These are phyloP conservation scores for Clostera curtula DNA, from an alignment of 2,888 invertebrate genomes.

Conservation along the genomic window DNA sequence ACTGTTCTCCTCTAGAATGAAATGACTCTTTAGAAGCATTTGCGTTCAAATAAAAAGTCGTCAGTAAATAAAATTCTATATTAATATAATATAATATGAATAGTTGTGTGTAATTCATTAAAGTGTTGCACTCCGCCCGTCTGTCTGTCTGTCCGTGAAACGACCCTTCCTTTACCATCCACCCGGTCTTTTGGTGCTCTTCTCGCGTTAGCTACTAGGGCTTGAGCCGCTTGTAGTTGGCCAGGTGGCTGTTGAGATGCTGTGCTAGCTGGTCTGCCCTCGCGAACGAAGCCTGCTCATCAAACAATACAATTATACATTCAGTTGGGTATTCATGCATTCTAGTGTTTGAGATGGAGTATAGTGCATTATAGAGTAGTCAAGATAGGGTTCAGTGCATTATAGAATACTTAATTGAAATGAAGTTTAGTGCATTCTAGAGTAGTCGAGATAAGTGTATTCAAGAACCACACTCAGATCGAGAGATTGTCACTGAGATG, in stretches of 20 bases:
- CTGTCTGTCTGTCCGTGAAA: neutral
- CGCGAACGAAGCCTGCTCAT: conserved; percentile 58
- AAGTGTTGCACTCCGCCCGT: conserved; percentile 38
- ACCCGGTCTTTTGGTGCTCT: conserved; percentile 1
- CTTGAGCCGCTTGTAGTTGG: conserved; percentile 65
- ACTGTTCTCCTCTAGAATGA: too few relatives aligned
- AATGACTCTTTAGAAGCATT: neutral
- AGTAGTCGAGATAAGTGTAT: too few relatives aligned
- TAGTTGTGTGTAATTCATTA: conserved; percentile 36
- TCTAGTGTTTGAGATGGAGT: too few relatives aligned
- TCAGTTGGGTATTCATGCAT: too few relatives aligned
- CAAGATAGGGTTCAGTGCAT: too few relatives aligned
- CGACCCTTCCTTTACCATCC: neutral
- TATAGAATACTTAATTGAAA: too few relatives aligned
- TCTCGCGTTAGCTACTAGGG: conserved; percentile 29
- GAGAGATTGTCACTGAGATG: too few relatives aligned
- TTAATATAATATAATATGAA: conserved; percentile 57
- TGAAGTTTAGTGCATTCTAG: too few relatives aligned
- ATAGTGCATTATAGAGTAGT: too few relatives aligned
- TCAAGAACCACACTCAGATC: too few relatives aligned
- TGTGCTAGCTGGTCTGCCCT: conserved; percentile 63
- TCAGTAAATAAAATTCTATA: conserved; percentile 55
- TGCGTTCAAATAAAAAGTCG: conserved; percentile 26
- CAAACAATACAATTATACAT: conserved; percentile 36
- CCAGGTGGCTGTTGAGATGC: conserved; percentile 68